Conservation (phyloP, 1,140 invertebrate genomes). For the Protaetia brevitarsis region DNA sequence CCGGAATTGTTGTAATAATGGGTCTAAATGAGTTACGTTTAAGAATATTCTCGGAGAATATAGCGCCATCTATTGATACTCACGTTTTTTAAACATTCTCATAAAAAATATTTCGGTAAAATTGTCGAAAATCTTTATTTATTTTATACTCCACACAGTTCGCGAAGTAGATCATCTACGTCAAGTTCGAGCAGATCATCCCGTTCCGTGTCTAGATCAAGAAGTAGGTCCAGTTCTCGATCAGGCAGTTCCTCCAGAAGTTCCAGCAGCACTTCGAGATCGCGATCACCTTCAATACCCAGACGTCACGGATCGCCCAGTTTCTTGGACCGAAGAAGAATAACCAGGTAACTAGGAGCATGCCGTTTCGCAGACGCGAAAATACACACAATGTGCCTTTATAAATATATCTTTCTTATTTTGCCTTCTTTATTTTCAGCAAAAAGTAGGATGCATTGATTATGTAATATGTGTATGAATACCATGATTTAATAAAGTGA, state of each 20-base stretch:
- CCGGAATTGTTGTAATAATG: too few relatives aligned
- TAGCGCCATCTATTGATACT: too few relatives aligned
- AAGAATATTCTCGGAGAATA: too few relatives aligned
- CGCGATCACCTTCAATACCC: conserved; percentile 81
- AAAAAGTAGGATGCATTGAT: conserved; percentile 16
- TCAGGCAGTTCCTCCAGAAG: conserved; percentile 49
- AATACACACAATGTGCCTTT: neutral
- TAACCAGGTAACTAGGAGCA: conserved; percentile 82
- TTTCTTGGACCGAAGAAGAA: conserved; percentile 82
- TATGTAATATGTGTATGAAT: neutral
- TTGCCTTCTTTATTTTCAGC: conserved; percentile 23
- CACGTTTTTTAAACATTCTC: too few relatives aligned
- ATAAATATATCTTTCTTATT: conserved; percentile 19
- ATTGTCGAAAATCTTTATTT: neutral
- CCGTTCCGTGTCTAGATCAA: conserved; percentile 51
- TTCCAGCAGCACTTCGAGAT: conserved; percentile 53
- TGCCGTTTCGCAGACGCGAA: too few relatives aligned
- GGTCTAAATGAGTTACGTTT: too few relatives aligned
- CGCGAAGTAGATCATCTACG: conserved; percentile 48
- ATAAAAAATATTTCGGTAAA: neutral
- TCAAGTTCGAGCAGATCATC: conserved; percentile 46
- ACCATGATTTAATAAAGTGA: conserved; percentile 9
- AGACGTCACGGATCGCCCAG: conserved; percentile 84
- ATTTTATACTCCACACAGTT: conserved; percentile 32
- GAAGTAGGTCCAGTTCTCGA: conserved; percentile 53